phyloP scores from a whole-genome alignment of 2,113 vertebrate species.

The Leptosomus discolor region DNA sequence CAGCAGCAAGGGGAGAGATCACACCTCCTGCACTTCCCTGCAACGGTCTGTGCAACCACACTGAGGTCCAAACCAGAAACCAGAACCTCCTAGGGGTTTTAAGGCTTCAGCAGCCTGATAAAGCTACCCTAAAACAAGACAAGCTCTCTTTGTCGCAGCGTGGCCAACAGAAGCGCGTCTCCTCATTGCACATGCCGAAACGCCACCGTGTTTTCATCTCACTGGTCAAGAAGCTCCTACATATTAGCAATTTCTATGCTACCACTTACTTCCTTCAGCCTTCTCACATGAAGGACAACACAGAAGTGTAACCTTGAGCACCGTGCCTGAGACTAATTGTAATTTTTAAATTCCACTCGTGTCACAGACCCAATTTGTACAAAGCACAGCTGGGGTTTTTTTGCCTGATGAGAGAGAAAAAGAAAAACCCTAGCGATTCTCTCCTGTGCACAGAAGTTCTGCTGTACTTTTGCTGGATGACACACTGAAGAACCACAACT shows the following conservation, averaged over 20 bases:
- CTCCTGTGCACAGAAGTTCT: not conserved
- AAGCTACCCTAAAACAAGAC: rapidly evolving
- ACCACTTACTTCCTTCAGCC: not conserved
- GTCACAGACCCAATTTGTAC: not conserved
- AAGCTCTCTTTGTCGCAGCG: not conserved
- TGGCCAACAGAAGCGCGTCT: not conserved
- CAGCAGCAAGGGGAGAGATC: not conserved
- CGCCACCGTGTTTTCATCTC: not conserved
- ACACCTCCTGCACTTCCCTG: not conserved
- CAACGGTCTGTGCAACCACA: rapidly evolving
- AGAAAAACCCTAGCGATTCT: not conserved
- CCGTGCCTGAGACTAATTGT: not conserved
- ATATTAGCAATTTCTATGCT: not conserved
- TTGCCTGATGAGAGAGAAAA: not conserved
- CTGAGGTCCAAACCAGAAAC: not conserved
- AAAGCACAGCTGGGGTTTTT: not conserved
- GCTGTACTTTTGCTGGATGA: constrained; percentile 29
- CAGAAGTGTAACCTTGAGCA: not conserved
- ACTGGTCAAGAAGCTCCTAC: not conserved
- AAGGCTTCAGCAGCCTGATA: not conserved
- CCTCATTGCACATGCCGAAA: rapidly evolving
- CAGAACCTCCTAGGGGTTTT: rapidly evolving
- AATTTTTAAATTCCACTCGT: not conserved
- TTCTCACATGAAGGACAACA: not conserved
- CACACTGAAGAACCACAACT: constrained; percentile 43